Base-by-base conservation (phyloP, 2,888 invertebrate species). In the Dryococelus australis region DNA sequence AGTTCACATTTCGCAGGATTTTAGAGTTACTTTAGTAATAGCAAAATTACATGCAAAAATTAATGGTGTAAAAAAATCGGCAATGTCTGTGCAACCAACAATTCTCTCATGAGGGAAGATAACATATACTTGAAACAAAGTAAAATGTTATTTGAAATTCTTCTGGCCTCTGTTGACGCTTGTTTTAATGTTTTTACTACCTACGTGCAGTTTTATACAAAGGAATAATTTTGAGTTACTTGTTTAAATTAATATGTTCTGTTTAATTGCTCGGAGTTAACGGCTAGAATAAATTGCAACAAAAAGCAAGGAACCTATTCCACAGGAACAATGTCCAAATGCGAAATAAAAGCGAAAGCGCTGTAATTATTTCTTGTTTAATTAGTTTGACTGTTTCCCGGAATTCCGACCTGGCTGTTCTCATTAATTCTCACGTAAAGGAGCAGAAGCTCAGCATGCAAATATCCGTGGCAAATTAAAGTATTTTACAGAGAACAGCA, bases 331-430 rank as follows among this genome's bases (percentile, higher is more conserved):
- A n/a, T 20, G 65, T 65, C 8, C 65, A n/a, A 10, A 65, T 9
- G 24, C 65, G n/a, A 8, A 65, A 65, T 65, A 65, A 65, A 65
- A 65, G 65, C 65, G 51, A 51, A 65, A 24, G 65, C 16, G n/a
- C 24, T 65, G 65, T 65, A 65, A 65, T 65, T 65, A 65, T 65
- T 65, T 65, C 65, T 65, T 65, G 3, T 65, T 65, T 65, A 65
- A 65, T 65, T 65, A 65, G 65, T 65, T 65, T 65, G 65, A n/a
- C 20, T 65, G 65, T 65, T 65, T 65, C n/a, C 65, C 20, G 65
- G 65, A 65, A 65, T 65, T 65, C 65, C 65, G 20, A 47, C 47
- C 47, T 47, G 47, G 20, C 1, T 8, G 20, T 65, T 65, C 24
- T n/a, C 65, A n/a, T 65, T 65, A n/a, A n/a, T 65, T 65, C 65